phyloP scores from a whole-genome alignment of 2,888 invertebrate species.

The Bombylius major region DNA sequence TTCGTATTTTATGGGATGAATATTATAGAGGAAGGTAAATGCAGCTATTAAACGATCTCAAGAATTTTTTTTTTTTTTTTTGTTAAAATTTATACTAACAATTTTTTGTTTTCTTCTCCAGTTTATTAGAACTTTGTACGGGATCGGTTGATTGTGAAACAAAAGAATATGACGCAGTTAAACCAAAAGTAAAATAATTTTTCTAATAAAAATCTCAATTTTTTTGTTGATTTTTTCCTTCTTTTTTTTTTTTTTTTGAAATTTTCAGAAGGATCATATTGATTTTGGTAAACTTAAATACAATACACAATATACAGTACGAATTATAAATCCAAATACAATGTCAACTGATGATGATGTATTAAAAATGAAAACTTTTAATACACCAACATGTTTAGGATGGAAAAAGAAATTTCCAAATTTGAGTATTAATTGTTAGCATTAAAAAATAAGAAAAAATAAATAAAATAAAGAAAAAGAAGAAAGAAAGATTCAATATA shows the following conservation, averaged over 20 bases:
- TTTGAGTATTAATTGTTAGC: slow-evolving; percentile 28
- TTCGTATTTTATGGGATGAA: slow-evolving; percentile 31
- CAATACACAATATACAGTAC: slow-evolving; percentile 30
- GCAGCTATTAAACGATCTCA: slow-evolving; percentile 4
- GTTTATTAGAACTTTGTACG: slow-evolving; percentile 33
- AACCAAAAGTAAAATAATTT: slow-evolving; percentile 24
- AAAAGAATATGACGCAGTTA: slow-evolving; percentile 32
- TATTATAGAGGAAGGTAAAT: slow-evolving; percentile 30
- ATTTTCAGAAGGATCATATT: slow-evolving; percentile 30
- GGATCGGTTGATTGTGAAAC: slow-evolving; percentile 29
- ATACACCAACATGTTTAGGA: slow-evolving; percentile 32
- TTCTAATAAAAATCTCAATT: background rate
- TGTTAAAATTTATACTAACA: background rate
- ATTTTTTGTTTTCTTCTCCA: slow-evolving; percentile 14
- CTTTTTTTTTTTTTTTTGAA: background rate
- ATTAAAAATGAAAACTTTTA: slow-evolving; percentile 18
- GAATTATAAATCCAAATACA: slow-evolving; percentile 16
- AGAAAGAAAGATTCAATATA: no score
- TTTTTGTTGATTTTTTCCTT: background rate
- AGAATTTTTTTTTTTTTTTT: background rate
- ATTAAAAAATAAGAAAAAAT: slow-evolving; percentile 22
- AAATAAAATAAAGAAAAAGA: no score
- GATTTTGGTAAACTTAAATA: slow-evolving; percentile 33
- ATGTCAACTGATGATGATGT: background rate
- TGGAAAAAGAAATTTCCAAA: slow-evolving; percentile 31